Conservation (phyloP, 2,797 vertebrate genomes). For the Anisognathus igniventris region DNA sequence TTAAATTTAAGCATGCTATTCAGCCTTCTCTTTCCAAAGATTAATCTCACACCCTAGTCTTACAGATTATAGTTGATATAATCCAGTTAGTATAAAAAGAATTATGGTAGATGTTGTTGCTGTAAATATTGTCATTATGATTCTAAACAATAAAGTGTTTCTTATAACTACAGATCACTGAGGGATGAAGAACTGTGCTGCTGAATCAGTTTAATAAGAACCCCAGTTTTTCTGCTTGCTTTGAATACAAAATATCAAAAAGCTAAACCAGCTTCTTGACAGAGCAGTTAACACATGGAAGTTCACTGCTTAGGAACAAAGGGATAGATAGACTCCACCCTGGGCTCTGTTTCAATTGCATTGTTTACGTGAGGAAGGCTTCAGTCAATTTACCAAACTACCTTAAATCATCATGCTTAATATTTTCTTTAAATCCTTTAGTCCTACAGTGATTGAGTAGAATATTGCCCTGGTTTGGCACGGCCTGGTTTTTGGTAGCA, state of each 20-base stretch:
- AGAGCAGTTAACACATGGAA: neutral
- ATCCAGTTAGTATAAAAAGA: neutral
- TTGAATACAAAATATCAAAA: neutral
- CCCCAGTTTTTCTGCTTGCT: fast-evolving
- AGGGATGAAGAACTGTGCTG: neutral
- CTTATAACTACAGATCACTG: neutral
- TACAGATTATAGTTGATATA: neutral
- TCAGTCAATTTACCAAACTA: neutral
- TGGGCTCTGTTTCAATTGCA: neutral
- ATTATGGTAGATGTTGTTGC: neutral
- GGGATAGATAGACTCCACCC: neutral
- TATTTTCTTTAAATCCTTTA: neutral
- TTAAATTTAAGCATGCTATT: neutral
- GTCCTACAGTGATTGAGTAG: neutral
- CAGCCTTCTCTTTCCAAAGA: neutral
- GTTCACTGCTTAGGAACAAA: neutral
- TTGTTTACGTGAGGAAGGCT: neutral
- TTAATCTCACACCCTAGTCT: neutral
- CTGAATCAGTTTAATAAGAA: neutral
- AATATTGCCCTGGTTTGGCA: neutral
- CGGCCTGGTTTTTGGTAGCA: neutral
- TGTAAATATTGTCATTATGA: neutral
- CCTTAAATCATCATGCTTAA: neutral
- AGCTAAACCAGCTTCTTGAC: neutral
- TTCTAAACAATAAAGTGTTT: neutral